phyloP scores from a whole-genome alignment of 2,113 vertebrate species.

The Excalfactoria chinensis region DNA sequence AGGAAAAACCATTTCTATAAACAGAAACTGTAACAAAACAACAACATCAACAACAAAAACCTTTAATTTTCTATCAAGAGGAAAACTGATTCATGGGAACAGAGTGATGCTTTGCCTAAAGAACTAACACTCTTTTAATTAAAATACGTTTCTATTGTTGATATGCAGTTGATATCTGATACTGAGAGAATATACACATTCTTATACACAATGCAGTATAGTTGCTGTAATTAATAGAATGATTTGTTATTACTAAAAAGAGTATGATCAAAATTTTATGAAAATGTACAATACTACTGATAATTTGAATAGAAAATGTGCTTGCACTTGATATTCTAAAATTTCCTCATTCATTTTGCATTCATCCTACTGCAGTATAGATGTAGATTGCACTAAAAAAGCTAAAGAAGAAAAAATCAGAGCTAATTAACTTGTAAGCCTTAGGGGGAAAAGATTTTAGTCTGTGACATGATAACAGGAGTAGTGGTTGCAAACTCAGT shows the following conservation, averaged over 20 bases:
- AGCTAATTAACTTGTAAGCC: slow-evolving; percentile 23
- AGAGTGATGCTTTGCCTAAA: not conserved
- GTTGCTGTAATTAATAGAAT: not conserved
- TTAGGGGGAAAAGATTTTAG: not conserved
- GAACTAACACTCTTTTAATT: not conserved
- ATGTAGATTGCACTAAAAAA: not conserved
- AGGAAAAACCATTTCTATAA: not conserved
- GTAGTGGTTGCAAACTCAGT: not conserved
- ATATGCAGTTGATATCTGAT: not conserved
- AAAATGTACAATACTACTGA: not conserved
- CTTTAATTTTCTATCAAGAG: not conserved
- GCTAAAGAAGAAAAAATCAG: not conserved
- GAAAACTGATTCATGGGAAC: not conserved
- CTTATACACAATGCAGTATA: not conserved
- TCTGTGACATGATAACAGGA: not conserved
- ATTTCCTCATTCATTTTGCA: not conserved
- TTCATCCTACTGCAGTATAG: not conserved
- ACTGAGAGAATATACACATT: not conserved
- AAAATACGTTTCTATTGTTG: not conserved
- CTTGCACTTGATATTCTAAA: not conserved
- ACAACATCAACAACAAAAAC: not conserved
- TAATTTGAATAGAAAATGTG: not conserved
- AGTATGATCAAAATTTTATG: not conserved
- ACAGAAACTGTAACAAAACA: not conserved
- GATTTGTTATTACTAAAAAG: not conserved